Conservation (phyloP, 2,888 invertebrate species). For the Caenorhabditis sp. region DNA sequence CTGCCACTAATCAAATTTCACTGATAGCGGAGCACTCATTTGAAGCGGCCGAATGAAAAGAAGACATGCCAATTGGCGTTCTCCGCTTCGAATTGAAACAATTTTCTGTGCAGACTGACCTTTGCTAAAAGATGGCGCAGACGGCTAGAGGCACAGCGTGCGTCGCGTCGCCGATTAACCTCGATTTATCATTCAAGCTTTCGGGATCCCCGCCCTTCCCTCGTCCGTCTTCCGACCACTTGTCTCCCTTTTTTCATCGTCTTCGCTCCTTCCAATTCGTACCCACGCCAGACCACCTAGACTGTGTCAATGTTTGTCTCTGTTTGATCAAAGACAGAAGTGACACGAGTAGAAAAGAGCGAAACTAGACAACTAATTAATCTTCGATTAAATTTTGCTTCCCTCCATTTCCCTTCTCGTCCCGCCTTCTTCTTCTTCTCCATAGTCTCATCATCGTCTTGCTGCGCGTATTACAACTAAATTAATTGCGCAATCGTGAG, state of each 20-base stretch:
- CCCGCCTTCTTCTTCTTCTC: neutral
- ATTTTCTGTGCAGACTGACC: conserved; percentile 30
- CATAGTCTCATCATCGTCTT: conserved; percentile 31
- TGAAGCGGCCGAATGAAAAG: conserved; percentile 12
- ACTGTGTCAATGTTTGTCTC: neutral
- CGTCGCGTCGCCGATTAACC: conserved; percentile 44
- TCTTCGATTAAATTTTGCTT: conserved; percentile 32
- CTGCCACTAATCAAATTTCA: conserved; percentile 19
- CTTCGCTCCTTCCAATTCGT: neutral
- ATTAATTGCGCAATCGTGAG: conserved; percentile 52
- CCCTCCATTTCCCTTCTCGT: conserved; percentile 8
- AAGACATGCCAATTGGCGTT: conserved; percentile 48
- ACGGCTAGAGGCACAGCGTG: conserved; percentile 16
- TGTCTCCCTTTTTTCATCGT: conserved; percentile 14
- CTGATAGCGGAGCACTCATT: conserved; percentile 17
- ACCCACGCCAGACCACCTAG: neutral
- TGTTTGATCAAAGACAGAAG: conserved; percentile 6
- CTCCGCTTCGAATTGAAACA: conserved; percentile 43
- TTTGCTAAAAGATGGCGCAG: conserved; percentile 9
- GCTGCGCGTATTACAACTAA: conserved; percentile 50
- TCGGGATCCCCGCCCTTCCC: conserved; percentile 24
- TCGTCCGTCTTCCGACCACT: conserved; percentile 16
- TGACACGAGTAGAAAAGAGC: neutral
- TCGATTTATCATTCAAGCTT: conserved; percentile 55
- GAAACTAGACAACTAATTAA: conserved; percentile 42